phyloP scores from a whole-genome alignment of 2,113 vertebrate genomes.

The Leucopternis melanops region DNA sequence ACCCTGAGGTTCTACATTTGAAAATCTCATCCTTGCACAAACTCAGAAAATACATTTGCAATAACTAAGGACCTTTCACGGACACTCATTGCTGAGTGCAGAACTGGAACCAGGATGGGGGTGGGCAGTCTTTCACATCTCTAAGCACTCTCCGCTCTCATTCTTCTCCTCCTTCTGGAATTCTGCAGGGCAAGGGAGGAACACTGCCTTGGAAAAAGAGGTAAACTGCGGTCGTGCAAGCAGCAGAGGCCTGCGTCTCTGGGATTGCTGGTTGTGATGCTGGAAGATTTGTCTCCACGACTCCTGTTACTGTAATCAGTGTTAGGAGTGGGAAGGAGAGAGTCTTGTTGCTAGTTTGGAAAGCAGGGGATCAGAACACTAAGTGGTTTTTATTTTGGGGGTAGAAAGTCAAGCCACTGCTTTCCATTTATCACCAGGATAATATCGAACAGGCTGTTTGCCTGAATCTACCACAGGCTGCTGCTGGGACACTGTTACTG shows the following conservation, averaged over 20 bases:
- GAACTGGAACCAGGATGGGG: neutral
- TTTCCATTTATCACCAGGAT: neutral
- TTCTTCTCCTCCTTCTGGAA: neutral
- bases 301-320: neutral
- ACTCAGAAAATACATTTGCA: neutral
- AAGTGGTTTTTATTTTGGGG: neutral
- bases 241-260: neutral
- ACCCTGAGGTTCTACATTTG: neutral
- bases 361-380: neutral
- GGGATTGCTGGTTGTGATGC: neutral
- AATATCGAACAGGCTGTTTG: neutral
- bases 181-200: neutral
- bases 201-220: neutral
- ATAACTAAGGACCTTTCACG: neutral
- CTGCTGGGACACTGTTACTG: neutral
- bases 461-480: neutral
- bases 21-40: neutral
- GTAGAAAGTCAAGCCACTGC: neutral
- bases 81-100: neutral
- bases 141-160: neutral
- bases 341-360: neutral
- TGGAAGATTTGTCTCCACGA: neutral
- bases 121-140: neutral
- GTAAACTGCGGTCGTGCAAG: neutral
- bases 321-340: neutral